Percentiles rank a stretch among this genome's conserved stretches.
Evolutionary conservation across 2,113 vertebrate genomes (phyloP).

Genomic region (Brevimyrus niger): DNA sequence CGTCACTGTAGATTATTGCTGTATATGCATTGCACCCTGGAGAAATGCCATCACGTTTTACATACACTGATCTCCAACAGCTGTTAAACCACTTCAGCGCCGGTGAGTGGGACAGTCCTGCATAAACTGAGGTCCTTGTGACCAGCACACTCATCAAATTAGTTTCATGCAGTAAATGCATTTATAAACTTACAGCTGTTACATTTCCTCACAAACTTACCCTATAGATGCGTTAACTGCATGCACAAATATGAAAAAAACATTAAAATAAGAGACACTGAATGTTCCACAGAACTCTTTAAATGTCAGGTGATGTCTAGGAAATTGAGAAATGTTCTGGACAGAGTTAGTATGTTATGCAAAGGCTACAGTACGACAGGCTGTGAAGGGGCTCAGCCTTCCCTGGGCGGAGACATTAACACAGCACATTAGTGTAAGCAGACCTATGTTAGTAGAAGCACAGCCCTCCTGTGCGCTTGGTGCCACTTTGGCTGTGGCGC

Average conservation of each 20-base stretch:
- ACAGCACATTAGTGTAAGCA: conserved; percentile 42
- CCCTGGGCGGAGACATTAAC: conserved; percentile 14
- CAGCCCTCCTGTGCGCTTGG: conserved; percentile 1
- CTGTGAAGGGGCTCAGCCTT: not conserved
- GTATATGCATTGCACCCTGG: not conserved
- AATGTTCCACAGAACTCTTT: not conserved
- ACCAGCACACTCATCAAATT: conserved; percentile 20
- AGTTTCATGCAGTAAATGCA: conserved; percentile 32
- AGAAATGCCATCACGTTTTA: not conserved
- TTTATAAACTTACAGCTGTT: conserved; percentile 28
- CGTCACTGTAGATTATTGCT: not conserved
- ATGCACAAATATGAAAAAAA: conserved; percentile 6
- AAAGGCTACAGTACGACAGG: not conserved
- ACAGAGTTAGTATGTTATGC: conserved; percentile 6
- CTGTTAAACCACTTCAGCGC: not conserved
- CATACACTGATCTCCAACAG: not conserved
- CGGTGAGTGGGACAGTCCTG: conserved; percentile 24
- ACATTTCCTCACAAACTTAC: conserved; percentile 7
- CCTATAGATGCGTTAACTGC: conserved; percentile 19
- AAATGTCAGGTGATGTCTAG: not conserved
- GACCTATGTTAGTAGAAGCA: conserved; percentile 27
- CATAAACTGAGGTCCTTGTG: not conserved
- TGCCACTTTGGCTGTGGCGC: conserved; percentile 7
- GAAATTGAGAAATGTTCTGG: not conserved
- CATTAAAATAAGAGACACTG: not conserved